These are phyloP conservation scores for Plutomurus gul DNA, from an alignment of 1,140 invertebrate genomes.

Conservation along the genomic window DNA sequence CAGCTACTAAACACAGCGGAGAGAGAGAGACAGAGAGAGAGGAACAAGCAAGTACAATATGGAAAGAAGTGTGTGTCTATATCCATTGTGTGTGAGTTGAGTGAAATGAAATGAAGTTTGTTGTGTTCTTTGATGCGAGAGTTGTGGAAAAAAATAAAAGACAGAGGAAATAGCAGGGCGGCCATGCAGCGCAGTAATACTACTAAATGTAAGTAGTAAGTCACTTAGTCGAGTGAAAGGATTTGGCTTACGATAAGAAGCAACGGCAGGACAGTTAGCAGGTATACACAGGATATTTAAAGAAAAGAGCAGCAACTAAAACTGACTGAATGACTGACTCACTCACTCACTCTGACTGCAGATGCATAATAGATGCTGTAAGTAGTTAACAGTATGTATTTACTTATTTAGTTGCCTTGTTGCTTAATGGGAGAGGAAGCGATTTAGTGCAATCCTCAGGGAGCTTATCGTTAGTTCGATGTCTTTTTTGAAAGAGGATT, in stretches of 20 bases:
- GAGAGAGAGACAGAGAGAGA: too few relatives aligned
- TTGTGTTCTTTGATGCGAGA: background rate
- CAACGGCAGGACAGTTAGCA: background rate
- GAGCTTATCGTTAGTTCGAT: conserved; percentile 1
- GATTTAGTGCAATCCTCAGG: background rate
- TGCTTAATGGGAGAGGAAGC: background rate
- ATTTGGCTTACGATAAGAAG: background rate
- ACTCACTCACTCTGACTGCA: too few relatives aligned
- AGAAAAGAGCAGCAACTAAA: background rate
- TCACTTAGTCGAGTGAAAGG: too few relatives aligned
- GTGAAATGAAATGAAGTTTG: background rate
- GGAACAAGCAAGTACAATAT: too few relatives aligned
- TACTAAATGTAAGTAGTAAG: too few relatives aligned
- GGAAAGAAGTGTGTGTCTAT: too few relatives aligned
- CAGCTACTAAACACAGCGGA: too few relatives aligned
- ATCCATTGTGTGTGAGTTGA: background rate
- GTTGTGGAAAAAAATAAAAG: background rate
- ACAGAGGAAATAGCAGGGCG: background rate
- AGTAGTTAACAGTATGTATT: too few relatives aligned
- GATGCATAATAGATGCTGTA: too few relatives aligned
- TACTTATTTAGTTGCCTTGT: too few relatives aligned
- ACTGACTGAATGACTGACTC: too few relatives aligned
- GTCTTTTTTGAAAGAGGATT: background rate
- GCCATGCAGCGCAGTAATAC: too few relatives aligned
- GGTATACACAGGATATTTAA: conserved; percentile 2